A percentile compares a stretch with the other conserved stretches of the same genome.
phyloP scores from a whole-genome alignment of 2,888 invertebrate species.

The Theodoxus fluviatilis region DNA sequence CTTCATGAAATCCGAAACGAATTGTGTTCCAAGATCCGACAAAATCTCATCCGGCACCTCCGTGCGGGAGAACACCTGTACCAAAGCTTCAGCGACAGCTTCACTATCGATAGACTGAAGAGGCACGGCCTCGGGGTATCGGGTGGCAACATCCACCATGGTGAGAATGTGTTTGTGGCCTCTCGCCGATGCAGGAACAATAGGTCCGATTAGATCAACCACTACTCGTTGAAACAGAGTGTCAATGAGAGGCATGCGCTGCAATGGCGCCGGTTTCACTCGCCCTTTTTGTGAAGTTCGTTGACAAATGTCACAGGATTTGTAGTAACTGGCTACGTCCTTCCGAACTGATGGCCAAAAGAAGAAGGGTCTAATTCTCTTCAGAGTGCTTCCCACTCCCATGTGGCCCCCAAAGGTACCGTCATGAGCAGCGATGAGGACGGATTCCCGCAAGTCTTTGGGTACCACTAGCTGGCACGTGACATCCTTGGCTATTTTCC shows the following conservation, averaged over 20 bases:
- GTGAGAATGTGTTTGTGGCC: constrained; percentile 36
- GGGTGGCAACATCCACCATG: constrained; percentile 34
- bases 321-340: constrained; percentile 31
- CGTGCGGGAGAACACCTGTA: constrained; percentile 30
- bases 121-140: constrained; percentile 33
- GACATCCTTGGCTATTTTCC: too few species aligned
- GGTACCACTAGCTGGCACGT: too few species aligned
- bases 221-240: constrained; percentile 35
- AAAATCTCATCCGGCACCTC: constrained; percentile 35
- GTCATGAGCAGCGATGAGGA: too few species aligned
- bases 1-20: constrained; percentile 31
- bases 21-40: constrained; percentile 37
- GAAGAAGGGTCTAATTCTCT: too few species aligned
- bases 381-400: too few species aligned
- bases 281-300: constrained; percentile 30
- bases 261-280: constrained; percentile 29
- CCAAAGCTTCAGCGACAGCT: constrained; percentile 36
- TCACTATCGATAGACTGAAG: constrained; percentile 31
- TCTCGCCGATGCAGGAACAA: constrained; percentile 31
- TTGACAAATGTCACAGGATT: constrained; percentile 38
- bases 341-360: constrained; percentile 36
- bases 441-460: too few species aligned
- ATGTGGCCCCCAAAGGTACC: too few species aligned
- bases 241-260: constrained; percentile 33
- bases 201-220: constrained; percentile 40